Percentiles rank a stretch among this genome's conserved stretches.
Conservation (phyloP, 2,888 invertebrate species). For the Ochlodes sylvanus region DNA sequence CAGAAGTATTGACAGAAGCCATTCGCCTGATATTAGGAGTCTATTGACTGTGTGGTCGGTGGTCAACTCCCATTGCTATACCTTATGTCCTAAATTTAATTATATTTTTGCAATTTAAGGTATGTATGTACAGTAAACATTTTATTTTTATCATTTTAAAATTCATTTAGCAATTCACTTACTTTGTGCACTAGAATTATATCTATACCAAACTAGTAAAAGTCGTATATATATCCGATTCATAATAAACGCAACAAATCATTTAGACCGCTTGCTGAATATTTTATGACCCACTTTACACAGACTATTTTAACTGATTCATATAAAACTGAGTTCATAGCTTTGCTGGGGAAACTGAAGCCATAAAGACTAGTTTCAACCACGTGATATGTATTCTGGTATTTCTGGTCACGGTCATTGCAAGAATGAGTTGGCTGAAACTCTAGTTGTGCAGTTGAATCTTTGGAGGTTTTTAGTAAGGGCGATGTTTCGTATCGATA, state of each 20-base stretch:
- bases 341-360: background rate
- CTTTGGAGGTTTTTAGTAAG: no score
- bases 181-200: background rate
- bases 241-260: background rate
- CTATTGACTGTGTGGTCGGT: no score
- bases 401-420: background rate
- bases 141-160: no score
- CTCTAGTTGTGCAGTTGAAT: background rate
- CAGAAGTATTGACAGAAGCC: no score
- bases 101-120: no score
- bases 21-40: no score
- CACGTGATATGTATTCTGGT: background rate
- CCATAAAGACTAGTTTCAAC: background rate
- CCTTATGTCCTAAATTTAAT: no score
- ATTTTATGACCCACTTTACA: background rate
- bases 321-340: background rate
- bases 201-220: background rate
- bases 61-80: no score
- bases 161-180: background rate
- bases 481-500: no score
- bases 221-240: background rate
- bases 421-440: background rate
- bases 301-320: slow-evolving; percentile 2
- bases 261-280: background rate
- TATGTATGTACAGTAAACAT: no score